Percentiles rank a stretch among this genome's conserved stretches.
These are phyloP conservation scores for Nannobrachium achirus DNA, from an alignment of 2,113 vertebrate species.

Conservation along the genomic window DNA sequence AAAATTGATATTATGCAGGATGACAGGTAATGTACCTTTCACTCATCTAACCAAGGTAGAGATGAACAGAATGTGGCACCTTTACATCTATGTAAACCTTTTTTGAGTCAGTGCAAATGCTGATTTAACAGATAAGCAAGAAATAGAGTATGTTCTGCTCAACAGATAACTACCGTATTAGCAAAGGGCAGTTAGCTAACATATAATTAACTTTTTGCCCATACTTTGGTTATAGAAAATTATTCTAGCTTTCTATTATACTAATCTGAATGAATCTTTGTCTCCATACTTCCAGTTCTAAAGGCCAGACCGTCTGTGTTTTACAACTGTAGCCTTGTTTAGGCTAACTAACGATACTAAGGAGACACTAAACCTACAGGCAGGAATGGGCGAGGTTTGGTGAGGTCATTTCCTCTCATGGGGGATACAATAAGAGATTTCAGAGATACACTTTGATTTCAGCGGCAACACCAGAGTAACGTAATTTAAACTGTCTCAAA, in stretches of 20 bases:
- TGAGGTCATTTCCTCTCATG: neutral
- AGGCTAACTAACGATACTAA: no score
- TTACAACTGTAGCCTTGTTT: neutral
- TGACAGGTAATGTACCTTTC: slow-evolving; percentile 30
- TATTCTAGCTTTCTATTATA: neutral
- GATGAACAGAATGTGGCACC: slow-evolving; percentile 25
- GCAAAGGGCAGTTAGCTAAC: no score
- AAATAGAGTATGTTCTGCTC: neutral
- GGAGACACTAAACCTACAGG: neutral
- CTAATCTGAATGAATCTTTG: slow-evolving; percentile 6
- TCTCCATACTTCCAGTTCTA: neutral
- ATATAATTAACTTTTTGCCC: neutral
- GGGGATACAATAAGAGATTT: neutral
- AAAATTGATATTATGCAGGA: no score
- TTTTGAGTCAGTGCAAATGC: slow-evolving; percentile 19
- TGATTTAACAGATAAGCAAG: slow-evolving; percentile 13
- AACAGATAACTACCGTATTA: neutral
- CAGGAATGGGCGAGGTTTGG: neutral
- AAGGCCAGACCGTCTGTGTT: neutral
- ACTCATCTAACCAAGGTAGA: slow-evolving; percentile 18
- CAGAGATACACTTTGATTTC: neutral
- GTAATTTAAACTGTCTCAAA: neutral
- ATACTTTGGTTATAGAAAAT: neutral
- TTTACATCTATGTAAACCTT: slow-evolving; percentile 32
- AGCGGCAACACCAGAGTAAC: neutral